Evolutionary conservation across 1,140 invertebrate genomes (phyloP).

Genomic region (Samia ricini): DNA sequence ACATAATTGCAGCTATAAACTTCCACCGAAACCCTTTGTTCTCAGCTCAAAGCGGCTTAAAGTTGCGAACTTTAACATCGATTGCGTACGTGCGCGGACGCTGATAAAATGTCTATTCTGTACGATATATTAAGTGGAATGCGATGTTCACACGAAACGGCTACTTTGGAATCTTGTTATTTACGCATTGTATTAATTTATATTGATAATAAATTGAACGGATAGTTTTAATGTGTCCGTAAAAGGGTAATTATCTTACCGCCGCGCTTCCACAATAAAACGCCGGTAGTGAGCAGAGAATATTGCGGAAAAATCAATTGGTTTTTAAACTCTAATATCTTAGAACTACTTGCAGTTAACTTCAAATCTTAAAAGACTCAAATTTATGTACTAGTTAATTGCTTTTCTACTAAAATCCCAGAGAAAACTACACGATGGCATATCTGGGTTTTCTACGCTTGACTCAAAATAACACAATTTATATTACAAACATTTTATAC

Average conservation of each 20-base stretch:
- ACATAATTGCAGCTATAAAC: background rate
- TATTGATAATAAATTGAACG: conserved; percentile 3
- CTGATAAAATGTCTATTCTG: conserved; percentile 10
- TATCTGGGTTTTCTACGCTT: too few species aligned
- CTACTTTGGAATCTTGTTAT: conserved; percentile 1
- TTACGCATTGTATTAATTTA: conserved; percentile 2
- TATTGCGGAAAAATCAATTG: too few species aligned
- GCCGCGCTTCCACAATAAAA: too few species aligned
- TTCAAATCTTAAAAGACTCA: too few species aligned
- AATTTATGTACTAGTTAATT: too few species aligned
- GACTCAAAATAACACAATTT: too few species aligned
- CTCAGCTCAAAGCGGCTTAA: background rate
- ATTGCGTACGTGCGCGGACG: conserved; percentile 22
- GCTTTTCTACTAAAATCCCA: too few species aligned
- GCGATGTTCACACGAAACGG: conserved; percentile 21
- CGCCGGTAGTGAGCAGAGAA: too few species aligned
- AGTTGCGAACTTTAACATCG: conserved; percentile 22
- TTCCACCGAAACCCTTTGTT: conserved; percentile 7
- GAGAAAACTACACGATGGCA: too few species aligned
- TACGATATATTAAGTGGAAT: conserved; percentile 26
- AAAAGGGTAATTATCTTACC: background rate
- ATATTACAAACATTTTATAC: too few species aligned
- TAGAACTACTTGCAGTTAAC: too few species aligned
- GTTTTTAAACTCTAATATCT: too few species aligned
- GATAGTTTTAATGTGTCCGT: background rate